A percentile compares a stretch with the other conserved stretches of the same genome.
phyloP scores from a whole-genome alignment of 2,888 invertebrate genomes.

The Polietes domitor region DNA sequence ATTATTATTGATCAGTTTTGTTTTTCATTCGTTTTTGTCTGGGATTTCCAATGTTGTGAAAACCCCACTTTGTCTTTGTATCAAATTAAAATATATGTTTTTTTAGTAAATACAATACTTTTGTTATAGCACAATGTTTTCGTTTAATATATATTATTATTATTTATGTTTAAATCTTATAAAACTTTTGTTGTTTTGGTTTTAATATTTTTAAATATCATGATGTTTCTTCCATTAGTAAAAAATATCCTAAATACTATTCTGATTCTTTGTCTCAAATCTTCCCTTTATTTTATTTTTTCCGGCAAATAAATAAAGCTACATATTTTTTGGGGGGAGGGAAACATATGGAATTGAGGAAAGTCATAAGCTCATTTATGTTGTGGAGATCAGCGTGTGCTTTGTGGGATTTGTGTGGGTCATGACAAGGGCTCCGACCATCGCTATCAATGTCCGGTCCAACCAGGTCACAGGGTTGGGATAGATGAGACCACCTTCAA shows the following conservation, averaged over 20 bases:
- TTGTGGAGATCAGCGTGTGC: constrained; percentile 70
- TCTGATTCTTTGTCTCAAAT: neutral
- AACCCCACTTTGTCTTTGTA: constrained; percentile 1
- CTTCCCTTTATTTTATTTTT: constrained; percentile 12
- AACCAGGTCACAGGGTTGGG: constrained; percentile 96
- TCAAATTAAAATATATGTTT: neutral
- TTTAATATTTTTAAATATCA: constrained; percentile 15
- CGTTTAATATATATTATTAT: neutral
- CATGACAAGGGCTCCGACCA: constrained; percentile 87
- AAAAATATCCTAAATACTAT: constrained; percentile 29
- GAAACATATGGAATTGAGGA: neutral
- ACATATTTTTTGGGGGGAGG: neutral
- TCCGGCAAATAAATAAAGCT: constrained; percentile 17
- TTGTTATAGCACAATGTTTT: constrained; percentile 32
- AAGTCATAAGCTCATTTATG: constrained; percentile 53
- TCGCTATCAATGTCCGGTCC: constrained; percentile 92
- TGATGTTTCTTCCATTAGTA: constrained; percentile 6
- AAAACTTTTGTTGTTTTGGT: neutral
- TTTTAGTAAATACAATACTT: constrained; percentile 2
- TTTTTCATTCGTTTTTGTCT: neutral
- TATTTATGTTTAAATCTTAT: neutral
- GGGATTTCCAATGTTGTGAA: neutral
- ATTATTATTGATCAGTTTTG: neutral
- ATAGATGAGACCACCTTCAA: constrained; percentile 93
- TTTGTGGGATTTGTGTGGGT: constrained; percentile 73